These are phyloP conservation scores for Neosalanx taihuensis DNA, from an alignment of 2,797 vertebrate genomes.

Conservation along the genomic window DNA sequence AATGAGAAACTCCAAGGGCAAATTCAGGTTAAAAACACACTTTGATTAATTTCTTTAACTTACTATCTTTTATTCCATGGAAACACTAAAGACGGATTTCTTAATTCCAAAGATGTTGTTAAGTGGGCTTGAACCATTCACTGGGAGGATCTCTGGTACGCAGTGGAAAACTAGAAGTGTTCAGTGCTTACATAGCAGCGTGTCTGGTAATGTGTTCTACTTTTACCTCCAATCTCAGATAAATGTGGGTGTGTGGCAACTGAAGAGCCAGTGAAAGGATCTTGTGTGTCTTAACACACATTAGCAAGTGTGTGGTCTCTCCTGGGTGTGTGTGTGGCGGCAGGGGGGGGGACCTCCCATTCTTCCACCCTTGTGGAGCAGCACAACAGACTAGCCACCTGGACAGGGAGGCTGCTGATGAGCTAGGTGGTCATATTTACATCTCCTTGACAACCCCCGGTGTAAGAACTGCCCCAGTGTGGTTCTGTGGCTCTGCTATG, in stretches of 20 bases:
- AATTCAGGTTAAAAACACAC: neutral
- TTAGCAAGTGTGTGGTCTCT: neutral
- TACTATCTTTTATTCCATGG: neutral
- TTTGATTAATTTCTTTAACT: neutral
- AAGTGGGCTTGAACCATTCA: neutral
- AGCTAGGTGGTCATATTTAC: constrained; percentile 36
- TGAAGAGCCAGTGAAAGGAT: neutral
- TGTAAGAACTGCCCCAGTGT: constrained; percentile 7
- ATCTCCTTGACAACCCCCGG: constrained; percentile 13
- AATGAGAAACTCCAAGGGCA: too few relatives aligned
- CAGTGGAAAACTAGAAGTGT: neutral
- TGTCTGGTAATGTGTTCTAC: neutral
- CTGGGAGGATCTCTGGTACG: too few relatives aligned
- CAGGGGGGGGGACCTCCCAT: neutral
- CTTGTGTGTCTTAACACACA: neutral
- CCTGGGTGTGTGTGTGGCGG: neutral
- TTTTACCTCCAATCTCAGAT: neutral
- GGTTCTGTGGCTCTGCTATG: neutral
- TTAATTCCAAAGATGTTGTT: neutral
- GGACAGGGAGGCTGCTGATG: constrained; percentile 12
- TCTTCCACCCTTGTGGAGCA: neutral
- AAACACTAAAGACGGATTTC: neutral
- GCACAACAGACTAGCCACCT: neutral
- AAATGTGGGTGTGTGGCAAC: too few relatives aligned
- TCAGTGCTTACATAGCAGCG: too few relatives aligned